Conservation (phyloP, 2,797 vertebrate genomes). For the Phataginus tetradactyla region DNA sequence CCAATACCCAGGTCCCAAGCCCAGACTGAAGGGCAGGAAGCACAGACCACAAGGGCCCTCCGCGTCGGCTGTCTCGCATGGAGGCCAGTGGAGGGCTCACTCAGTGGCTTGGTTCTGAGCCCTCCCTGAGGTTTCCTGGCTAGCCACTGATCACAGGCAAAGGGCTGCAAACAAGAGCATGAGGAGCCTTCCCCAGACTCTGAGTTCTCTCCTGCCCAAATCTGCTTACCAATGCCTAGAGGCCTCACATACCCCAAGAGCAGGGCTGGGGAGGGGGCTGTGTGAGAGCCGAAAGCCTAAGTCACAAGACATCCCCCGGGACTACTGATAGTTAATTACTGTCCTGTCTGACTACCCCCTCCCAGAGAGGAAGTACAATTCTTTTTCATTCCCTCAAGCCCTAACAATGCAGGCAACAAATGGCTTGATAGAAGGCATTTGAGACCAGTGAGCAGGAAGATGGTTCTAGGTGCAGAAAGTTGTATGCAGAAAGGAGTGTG, state of each 20-base stretch:
- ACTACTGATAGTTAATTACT: neutral
- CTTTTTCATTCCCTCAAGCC: neutral
- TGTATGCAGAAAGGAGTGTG: neutral
- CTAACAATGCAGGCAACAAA: neutral
- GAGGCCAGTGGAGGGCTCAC: neutral
- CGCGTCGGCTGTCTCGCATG: neutral
- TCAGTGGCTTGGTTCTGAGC: neutral
- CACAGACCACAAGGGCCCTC: neutral
- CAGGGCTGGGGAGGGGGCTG: neutral
- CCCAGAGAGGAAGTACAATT: neutral
- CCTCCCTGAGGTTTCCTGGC: neutral
- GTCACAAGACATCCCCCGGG: neutral
- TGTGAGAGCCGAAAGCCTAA: neutral
- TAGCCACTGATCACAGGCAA: neutral
- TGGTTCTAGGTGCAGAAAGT: neutral
- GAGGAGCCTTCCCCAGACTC: neutral
- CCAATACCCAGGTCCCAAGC: neutral
- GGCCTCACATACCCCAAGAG: neutral
- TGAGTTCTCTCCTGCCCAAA: neutral
- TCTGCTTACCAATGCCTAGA: neutral
- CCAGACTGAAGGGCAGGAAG: neutral
- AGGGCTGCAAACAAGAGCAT: neutral
- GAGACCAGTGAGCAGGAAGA: neutral
- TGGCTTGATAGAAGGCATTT: neutral
- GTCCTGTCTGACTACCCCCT: neutral